Evolutionary conservation across 2,888 invertebrate species (phyloP), one percentile per base, ranked within the genome.

Genomic region (Ormyrus labotus): DNA sequence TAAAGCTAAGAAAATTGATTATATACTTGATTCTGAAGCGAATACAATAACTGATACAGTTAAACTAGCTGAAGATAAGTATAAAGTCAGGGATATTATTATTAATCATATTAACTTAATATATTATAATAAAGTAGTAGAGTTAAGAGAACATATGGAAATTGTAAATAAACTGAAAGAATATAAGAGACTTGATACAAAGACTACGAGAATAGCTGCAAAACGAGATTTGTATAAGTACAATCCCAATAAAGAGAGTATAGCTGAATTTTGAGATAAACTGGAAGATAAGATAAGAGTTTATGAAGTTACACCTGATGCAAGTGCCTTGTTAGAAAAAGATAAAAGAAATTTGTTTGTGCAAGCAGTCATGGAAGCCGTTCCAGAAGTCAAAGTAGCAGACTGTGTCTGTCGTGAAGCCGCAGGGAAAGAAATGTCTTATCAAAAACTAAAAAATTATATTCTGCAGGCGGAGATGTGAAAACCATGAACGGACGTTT

Each of bases 331-430:
- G n/a, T 10, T 1, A 5, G n/a, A 69, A 13, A 58, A 69, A 6
- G 57, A 69, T 8, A 69, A 69, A 13, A 1, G 69, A n/a, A 57
- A 69, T n/a, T 68, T 11, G 19, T n/a, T n/a, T n/a, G n/a, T n/a
- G n/a, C n/a, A n/a, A n/a, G n/a, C n/a, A n/a, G n/a, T n/a, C n/a
- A n/a, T 34, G 2, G 10, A 51, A 34, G 10, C 34, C 4, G 10
- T 34, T 10, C 53, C 51, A 9, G 47, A 19, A 2, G 34, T 67
- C 2, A 2, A 10, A 19, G 9, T 53, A 0, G 53, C n/a, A 10
- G n/a, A 57, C 47, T 61, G 61, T 7, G 6, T 61, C 6, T 10
- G 61, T 11, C 6, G 34, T 34, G 5, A 61, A 11, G 6, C 34
- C 4, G 34, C 61, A 19, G 45, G 34, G 11, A 19, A 19, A 34